phyloP scores from a whole-genome alignment of 1,140 invertebrate species.

The Aporrectodea caliginosa region DNA sequence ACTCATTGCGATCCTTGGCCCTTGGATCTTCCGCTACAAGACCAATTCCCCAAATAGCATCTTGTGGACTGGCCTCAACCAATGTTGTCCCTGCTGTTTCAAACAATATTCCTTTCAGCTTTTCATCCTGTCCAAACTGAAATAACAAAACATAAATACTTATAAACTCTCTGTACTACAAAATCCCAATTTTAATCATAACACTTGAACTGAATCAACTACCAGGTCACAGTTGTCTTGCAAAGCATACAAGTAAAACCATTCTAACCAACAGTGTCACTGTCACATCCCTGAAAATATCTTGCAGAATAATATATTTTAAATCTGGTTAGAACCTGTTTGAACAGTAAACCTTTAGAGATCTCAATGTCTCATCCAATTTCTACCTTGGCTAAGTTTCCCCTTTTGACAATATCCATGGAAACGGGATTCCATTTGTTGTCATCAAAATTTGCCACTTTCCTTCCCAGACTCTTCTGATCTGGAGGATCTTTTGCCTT shows the following conservation, averaged over 20 bases:
- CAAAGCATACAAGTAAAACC: background rate
- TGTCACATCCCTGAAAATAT: background rate
- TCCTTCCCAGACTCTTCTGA: slow-evolving; percentile 27
- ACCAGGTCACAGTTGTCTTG: background rate
- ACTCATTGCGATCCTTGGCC: slow-evolving; percentile 39
- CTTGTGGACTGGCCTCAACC: slow-evolving; percentile 49
- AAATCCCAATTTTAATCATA: background rate
- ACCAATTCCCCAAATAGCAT: slow-evolving; percentile 52
- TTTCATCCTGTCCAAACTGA: slow-evolving; percentile 46
- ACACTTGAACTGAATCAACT: background rate
- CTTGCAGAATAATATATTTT: background rate
- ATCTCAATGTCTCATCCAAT: background rate
- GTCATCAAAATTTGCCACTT: slow-evolving; percentile 31
- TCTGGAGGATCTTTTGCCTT: slow-evolving; percentile 14
- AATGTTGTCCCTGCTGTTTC: slow-evolving; percentile 43
- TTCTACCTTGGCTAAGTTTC: slow-evolving; percentile 35
- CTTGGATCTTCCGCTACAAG: slow-evolving; percentile 38
- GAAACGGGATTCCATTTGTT: slow-evolving; percentile 26
- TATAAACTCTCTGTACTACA: background rate
- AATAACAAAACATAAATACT: background rate
- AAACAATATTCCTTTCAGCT: slow-evolving; percentile 38
- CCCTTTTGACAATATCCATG: slow-evolving; percentile 26
- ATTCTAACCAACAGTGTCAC: background rate
- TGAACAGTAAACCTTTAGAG: background rate
- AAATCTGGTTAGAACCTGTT: background rate